A percentile compares a stretch with the other conserved stretches of the same genome.
Conservation (phyloP, 2,113 vertebrate genomes). For the Aix galericulata region DNA sequence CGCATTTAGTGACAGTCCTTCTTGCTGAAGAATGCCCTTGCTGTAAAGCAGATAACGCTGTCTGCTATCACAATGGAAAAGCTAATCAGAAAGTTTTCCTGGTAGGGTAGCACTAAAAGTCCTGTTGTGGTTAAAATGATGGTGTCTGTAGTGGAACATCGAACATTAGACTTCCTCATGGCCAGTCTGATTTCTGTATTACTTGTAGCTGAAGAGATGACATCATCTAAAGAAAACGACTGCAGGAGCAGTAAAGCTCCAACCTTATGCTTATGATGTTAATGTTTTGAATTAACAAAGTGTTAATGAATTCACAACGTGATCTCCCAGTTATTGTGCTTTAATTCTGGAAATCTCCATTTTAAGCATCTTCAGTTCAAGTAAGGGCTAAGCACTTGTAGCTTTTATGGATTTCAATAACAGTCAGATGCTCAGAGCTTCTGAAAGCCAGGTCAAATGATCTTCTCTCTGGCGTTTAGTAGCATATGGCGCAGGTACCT, state of each 20-base stretch:
- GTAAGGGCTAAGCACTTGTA: not conserved
- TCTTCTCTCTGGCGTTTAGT: not conserved
- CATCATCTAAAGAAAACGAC: not conserved
- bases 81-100: not conserved
- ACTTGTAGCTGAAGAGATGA: not conserved
- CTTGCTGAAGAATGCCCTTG: constrained; percentile 5
- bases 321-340: constrained; percentile 26
- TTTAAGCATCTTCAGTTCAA: not conserved
- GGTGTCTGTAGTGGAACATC: not conserved
- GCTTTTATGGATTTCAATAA: not conserved
- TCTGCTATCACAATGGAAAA: not conserved
- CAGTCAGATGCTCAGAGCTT: not conserved
- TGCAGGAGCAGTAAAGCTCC: not conserved
- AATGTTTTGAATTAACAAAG: constrained; percentile 46
- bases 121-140: fast-evolving
- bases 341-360: constrained; percentile 22
- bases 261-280: not conserved
- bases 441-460: not conserved
- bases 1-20: not conserved
- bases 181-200: not conserved
- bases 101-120: not conserved
- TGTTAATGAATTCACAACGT: constrained; percentile 40
- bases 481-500: not conserved
- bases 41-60: not conserved
- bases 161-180: not conserved